Evolutionary conservation across 2,888 invertebrate species (phyloP), one percentile per base, ranked within the genome.

Genomic region (Amphipoea lucens): DNA sequence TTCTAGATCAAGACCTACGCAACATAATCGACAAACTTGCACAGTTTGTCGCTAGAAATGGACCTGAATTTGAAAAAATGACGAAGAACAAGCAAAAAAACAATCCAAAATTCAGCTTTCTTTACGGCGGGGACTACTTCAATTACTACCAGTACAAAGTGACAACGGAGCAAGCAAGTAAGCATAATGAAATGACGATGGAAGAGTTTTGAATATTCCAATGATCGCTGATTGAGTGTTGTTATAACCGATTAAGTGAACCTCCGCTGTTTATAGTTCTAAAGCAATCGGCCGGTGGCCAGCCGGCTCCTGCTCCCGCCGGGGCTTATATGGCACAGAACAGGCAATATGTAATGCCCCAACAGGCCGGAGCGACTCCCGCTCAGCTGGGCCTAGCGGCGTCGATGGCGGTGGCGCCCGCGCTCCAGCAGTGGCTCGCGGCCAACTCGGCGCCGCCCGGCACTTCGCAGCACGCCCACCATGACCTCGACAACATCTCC

Each of bases 21-120:
- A 99, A 99, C 97, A 99, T 99, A 93, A 99, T 99, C 92, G 99
- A 99, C 97, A 99, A 99, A 97, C 97, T 99, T 91, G 99, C 99
- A 23, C 99, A 99, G 96, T 99, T 99, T 97, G 99, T 99, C 88
- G 99, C 99, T 81, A 97, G 99, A 96, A 99, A 99, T 98, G 99
- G 99, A 76, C 99, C 99, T n/a, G 99, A 99, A 95, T 99, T 99
- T 96, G 99, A 99, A 97, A 98, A 99, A 96, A 99, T 99, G 98
- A 99, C 99, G 83, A 99, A 99, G 97, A 98, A 98, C 93, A 99
- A 99, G 96, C 99, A 99, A 96, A 98, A 99, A 96, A 99, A 99
- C 94, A 99, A 99, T 96, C 99, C 99, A 6, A 99, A 99, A 95
- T 99, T 99, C 97, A 98, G 98, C 92, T 99, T 99, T 97, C 97